Conservation (phyloP, 2,797 vertebrate species). For the Odontamblyopus lacepedii region DNA sequence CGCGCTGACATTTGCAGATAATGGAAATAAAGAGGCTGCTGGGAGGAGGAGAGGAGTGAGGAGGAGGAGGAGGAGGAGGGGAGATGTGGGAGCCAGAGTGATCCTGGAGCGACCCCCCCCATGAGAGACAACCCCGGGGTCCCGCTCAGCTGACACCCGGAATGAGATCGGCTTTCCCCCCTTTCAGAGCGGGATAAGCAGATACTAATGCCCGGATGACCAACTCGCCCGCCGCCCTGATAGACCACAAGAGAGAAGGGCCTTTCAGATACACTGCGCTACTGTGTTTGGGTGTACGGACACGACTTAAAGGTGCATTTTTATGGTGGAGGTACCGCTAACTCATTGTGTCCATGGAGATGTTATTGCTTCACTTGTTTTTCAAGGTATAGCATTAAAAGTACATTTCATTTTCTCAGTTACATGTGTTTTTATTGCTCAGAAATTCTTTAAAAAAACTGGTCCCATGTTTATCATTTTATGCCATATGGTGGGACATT, state of each 20-base stretch:
- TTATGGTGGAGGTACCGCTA: no score
- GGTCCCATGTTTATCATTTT: no score
- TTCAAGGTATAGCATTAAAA: no score
- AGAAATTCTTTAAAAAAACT: no score
- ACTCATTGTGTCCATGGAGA: no score
- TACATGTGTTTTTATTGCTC: no score
- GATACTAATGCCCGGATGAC: slow-evolving; percentile 22
- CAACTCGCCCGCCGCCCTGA: slow-evolving; percentile 20
- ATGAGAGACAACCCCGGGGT: slow-evolving; percentile 59
- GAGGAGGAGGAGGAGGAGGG: slow-evolving; percentile 13
- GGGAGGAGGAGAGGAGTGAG: background rate
- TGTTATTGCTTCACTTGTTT: no score
- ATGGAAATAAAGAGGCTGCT: slow-evolving; percentile 39
- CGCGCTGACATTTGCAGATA: slow-evolving; percentile 65
- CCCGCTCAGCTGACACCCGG: slow-evolving; percentile 42
- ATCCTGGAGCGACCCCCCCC: slow-evolving; percentile 60
- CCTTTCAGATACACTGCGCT: background rate
- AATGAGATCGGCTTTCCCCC: slow-evolving; percentile 59
- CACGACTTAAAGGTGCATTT: no score
- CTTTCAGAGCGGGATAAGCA: slow-evolving; percentile 32
- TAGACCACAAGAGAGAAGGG: slow-evolving; percentile 18
- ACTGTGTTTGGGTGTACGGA: background rate
- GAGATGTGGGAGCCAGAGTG: slow-evolving; percentile 34
- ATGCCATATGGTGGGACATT: no score
- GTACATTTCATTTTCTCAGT: no score